A percentile compares a stretch with the other conserved stretches of the same genome.
phyloP scores from a whole-genome alignment of 2,113 vertebrate species.

The Myotis yumanensis region DNA sequence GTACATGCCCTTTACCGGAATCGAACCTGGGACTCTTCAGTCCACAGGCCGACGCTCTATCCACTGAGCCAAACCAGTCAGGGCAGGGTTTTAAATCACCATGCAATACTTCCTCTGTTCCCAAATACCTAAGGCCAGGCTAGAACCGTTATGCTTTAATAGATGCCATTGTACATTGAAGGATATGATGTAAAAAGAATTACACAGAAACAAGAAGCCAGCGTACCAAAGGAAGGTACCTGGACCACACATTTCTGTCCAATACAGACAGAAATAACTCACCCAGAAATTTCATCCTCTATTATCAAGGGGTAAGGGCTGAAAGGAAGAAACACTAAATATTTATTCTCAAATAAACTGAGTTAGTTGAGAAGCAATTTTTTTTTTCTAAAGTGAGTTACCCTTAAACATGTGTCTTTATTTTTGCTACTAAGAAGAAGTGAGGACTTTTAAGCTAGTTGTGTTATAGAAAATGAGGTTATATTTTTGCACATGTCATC shows the following conservation, averaged over 20 bases:
- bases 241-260: not conserved
- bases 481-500: slow-evolving; percentile 4
- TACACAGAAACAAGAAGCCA: not conserved
- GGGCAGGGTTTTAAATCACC: not conserved
- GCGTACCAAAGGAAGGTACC: not conserved
- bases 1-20: too few species aligned
- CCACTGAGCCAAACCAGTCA: too few species aligned
- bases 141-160: not conserved
- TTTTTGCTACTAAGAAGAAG: slow-evolving; percentile 36
- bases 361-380: not conserved
- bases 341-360: not conserved
- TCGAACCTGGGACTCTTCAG: too few species aligned
- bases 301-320: not conserved
- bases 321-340: not conserved
- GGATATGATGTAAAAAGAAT: not conserved
- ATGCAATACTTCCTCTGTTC: not conserved
- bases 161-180: not conserved
- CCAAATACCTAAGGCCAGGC: not conserved
- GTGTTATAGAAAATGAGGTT: not conserved
- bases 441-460: not conserved
- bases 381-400: not conserved
- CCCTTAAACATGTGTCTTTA: not conserved
- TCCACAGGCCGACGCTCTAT: too few species aligned
- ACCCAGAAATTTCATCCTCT: not conserved
- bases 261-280: not conserved